These are phyloP conservation scores for Hemichromis elongatus DNA, from an alignment of 2,113 vertebrate genomes.

Conservation along the genomic window DNA sequence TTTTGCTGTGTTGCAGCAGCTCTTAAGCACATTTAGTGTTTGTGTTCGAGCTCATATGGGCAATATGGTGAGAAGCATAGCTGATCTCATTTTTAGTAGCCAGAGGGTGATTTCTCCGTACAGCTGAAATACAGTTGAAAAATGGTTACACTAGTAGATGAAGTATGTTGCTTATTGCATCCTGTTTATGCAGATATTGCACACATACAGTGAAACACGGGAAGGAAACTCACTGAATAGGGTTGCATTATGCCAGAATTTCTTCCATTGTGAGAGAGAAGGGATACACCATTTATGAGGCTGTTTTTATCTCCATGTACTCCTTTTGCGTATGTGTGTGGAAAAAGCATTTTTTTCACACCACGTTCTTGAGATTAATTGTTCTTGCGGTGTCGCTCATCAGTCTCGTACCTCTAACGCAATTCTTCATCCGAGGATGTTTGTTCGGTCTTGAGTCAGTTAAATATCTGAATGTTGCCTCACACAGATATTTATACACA, in stretches of 20 bases:
- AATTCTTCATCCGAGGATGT: neutral
- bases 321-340: neutral
- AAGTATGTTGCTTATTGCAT: conserved; percentile 37
- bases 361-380: neutral
- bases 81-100: neutral
- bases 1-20: neutral
- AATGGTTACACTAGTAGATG: conserved; percentile 18
- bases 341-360: neutral
- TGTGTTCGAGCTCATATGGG: neutral
- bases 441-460: neutral
- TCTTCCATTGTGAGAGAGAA: conserved; percentile 21
- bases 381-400: neutral
- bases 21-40: neutral
- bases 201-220: conserved; percentile 16
- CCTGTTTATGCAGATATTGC: conserved; percentile 57
- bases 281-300: neutral
- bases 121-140: conserved; percentile 8
- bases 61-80: neutral
- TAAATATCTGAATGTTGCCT: neutral
- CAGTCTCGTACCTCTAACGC: neutral
- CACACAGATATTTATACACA: neutral
- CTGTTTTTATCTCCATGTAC: neutral
- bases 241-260: neutral
- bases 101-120: neutral
- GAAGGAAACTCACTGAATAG: conserved; percentile 54